phyloP scores from a whole-genome alignment of 2,888 invertebrate species.

The Chrysolina oricalcia region DNA sequence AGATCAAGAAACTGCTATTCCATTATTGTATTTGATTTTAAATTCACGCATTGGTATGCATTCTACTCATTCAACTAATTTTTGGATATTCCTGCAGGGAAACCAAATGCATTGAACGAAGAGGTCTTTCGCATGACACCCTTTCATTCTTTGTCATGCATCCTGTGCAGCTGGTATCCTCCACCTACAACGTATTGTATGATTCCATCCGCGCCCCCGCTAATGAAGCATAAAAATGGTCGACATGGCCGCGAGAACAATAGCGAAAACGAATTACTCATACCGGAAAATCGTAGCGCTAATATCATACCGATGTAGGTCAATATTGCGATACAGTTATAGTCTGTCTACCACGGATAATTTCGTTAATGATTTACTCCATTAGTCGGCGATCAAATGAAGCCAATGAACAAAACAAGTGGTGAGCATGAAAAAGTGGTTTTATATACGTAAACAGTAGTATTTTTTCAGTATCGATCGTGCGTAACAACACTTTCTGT shows the following conservation, averaged over 20 bases:
- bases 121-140: neutral
- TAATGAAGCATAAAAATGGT: conserved; percentile 14
- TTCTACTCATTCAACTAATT: too few species aligned
- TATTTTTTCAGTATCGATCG: too few species aligned
- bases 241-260: conserved; percentile 6
- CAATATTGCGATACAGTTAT: conserved; percentile 22
- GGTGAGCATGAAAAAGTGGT: neutral
- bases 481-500: too few species aligned
- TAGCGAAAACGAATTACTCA: conserved; percentile 20
- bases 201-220: neutral
- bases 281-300: conserved; percentile 9
- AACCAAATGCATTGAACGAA: neutral
- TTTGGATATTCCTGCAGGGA: neutral
- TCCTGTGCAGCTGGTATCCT: conserved; percentile 12
- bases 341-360: conserved; percentile 9
- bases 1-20: too few species aligned
- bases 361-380: conserved; percentile 8
- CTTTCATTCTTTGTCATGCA: neutral
- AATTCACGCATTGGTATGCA: too few species aligned
- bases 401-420: neutral
- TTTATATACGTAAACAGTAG: too few species aligned
- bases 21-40: too few species aligned
- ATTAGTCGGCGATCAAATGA: neutral
- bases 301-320: neutral
- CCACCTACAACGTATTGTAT: neutral